Conservation (phyloP, 2,888 invertebrate genomes). For the Biston stratarius region DNA sequence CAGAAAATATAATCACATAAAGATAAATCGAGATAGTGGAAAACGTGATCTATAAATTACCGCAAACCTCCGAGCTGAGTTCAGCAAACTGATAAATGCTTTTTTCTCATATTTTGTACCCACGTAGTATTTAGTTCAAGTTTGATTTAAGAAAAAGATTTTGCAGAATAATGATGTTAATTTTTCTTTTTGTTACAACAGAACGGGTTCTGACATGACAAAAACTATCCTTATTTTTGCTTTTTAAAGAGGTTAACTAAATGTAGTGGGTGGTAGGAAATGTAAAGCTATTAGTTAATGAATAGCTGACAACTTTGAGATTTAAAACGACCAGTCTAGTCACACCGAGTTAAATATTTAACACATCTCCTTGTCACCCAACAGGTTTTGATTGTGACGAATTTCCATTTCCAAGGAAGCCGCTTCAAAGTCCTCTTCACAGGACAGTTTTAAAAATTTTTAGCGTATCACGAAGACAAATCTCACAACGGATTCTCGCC, state of each 20-base stretch:
- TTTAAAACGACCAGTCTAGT: conserved; percentile 71
- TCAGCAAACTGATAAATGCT: conserved; percentile 37
- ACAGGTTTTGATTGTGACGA: conserved; percentile 70
- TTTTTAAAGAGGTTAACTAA: too few species aligned
- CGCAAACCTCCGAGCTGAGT: conserved; percentile 25
- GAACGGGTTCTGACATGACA: conserved; percentile 5
- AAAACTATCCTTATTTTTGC: not conserved
- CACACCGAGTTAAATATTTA: conserved; percentile 70
- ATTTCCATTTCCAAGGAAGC: conserved; percentile 80
- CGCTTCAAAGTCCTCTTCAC: conserved; percentile 60
- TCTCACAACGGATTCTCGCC: conserved; percentile 68
- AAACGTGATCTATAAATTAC: conserved; percentile 50
- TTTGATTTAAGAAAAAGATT: not conserved
- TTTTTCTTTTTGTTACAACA: not conserved
- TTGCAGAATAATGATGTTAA: not conserved
- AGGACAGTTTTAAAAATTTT: conserved; percentile 71
- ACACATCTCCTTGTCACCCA: conserved; percentile 58
- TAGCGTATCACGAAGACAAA: conserved; percentile 84
- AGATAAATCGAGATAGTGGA: conserved; percentile 43
- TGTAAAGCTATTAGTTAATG: conserved; percentile 53
- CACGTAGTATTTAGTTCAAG: not conserved
- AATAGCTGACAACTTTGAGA: conserved; percentile 61
- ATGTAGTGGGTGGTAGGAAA: conserved; percentile 16
- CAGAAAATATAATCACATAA: conserved; percentile 44
- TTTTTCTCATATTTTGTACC: conserved; percentile 19